phyloP scores from a whole-genome alignment of 1,140 invertebrate genomes.

The Pseudomyrmex pallidus region DNA sequence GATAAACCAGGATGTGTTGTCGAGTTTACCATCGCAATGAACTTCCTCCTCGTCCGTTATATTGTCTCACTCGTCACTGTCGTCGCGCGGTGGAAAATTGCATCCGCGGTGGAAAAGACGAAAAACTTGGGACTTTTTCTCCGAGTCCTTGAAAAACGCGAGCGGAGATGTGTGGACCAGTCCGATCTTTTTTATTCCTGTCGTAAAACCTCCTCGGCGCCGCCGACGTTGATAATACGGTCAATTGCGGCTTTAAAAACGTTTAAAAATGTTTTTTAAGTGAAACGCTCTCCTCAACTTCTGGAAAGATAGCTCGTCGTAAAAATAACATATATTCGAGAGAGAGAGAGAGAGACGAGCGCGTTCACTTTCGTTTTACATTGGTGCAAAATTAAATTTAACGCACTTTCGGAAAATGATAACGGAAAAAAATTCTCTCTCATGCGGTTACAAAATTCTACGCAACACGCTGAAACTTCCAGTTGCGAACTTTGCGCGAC shows the following conservation, averaged over 20 bases:
- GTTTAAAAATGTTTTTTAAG: slow-evolving; percentile 9
- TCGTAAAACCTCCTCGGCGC: neutral
- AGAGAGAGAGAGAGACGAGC: neutral
- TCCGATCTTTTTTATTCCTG: slow-evolving; percentile 29
- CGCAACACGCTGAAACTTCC: neutral
- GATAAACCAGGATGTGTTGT: slow-evolving; percentile 65
- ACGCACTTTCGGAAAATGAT: neutral
- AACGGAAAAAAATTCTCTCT: neutral
- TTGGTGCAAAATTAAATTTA: neutral
- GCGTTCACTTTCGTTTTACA: neutral
- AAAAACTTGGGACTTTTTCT: neutral
- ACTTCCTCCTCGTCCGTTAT: slow-evolving; percentile 58
- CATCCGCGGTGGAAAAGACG: neutral
- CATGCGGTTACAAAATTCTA: neutral
- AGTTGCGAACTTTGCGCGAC: neutral
- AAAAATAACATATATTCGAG: neutral
- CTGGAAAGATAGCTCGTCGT: neutral
- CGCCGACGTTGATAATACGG: neutral
- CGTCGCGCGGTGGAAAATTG: slow-evolving; percentile 31
- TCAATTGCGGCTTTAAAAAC: slow-evolving; percentile 16
- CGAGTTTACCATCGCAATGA: slow-evolving; percentile 57
- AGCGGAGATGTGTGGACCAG: neutral
- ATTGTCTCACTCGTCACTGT: slow-evolving; percentile 54
- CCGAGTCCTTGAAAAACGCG: neutral
- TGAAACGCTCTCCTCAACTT: neutral